phyloP scores from a whole-genome alignment of 92 coral and sea anemone genomes.

The Meandrina meandrites region DNA sequence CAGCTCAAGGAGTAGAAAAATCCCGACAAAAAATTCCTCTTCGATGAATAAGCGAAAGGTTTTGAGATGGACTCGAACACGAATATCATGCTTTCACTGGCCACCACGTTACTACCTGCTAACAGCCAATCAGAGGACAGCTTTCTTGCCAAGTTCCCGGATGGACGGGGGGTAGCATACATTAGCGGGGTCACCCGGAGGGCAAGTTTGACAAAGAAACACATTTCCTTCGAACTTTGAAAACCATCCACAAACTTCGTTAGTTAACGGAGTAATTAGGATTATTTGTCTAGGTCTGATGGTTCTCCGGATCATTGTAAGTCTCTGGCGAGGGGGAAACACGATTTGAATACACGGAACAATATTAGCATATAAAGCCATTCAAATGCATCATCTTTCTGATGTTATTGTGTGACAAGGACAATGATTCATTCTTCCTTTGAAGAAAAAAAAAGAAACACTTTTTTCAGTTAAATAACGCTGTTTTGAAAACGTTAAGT shows the following conservation, averaged over 20 bases:
- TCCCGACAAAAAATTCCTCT: slow-evolving; percentile 81
- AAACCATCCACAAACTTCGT: slow-evolving; percentile 12
- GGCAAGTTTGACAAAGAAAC: slow-evolving; percentile 62
- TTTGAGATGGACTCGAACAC: slow-evolving; percentile 92
- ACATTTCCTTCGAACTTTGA: slow-evolving; percentile 9
- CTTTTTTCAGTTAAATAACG: slow-evolving; percentile 11
- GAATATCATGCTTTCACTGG: slow-evolving; percentile 99
- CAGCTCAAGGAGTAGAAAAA: slow-evolving; percentile 75
- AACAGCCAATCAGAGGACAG: slow-evolving; percentile 96
- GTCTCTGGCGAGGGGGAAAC: neutral
- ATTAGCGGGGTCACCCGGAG: slow-evolving; percentile 63
- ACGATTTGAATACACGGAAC: neutral
- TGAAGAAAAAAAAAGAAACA: neutral
- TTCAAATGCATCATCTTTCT: neutral
- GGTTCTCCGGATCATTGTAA: slow-evolving; percentile 5
- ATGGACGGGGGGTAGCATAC: slow-evolving; percentile 76
- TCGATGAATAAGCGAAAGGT: slow-evolving; percentile 93
- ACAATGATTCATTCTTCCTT: slow-evolving; percentile 5
- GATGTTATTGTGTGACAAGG: slow-evolving; percentile 29
- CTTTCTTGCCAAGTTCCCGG: slow-evolving; percentile 90
- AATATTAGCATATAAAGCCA: neutral
- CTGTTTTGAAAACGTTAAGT: slow-evolving; percentile 6
- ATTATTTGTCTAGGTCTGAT: slow-evolving; percentile 27
- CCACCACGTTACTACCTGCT: slow-evolving; percentile 99
- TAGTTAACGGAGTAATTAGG: slow-evolving; percentile 23